A percentile compares a stretch with the other conserved stretches of the same genome.
phyloP scores from a whole-genome alignment of 2,113 vertebrate species.

The Aythya baeri region DNA sequence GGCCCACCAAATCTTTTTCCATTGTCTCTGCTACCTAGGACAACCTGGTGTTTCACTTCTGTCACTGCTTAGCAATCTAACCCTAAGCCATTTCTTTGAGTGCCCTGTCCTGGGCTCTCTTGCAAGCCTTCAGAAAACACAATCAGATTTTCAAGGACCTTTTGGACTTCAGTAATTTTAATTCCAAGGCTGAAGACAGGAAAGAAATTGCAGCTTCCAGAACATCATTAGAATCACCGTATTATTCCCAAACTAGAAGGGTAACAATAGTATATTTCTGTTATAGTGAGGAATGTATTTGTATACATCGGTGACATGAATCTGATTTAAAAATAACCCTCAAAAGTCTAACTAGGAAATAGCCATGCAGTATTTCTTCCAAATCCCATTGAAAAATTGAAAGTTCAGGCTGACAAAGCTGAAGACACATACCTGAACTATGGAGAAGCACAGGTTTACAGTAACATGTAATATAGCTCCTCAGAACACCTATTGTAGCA shows the following conservation, averaged over 20 bases:
- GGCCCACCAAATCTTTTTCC: neutral
- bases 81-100: neutral
- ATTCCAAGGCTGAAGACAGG: neutral
- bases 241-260: neutral
- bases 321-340: neutral
- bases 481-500: neutral
- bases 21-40: neutral
- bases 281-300: neutral
- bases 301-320: neutral
- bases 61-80: neutral
- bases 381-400: neutral
- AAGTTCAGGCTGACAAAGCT: neutral
- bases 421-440: neutral
- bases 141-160: neutral
- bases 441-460: neutral
- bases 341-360: neutral
- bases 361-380: neutral
- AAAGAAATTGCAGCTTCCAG: constrained; percentile 10
- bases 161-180: neutral
- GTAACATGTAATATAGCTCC: neutral
- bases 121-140: neutral
- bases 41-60: neutral
- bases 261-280: neutral
- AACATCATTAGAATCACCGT: neutral
- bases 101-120: neutral